Evolutionary conservation across 2,888 invertebrate species (phyloP).

Genomic region (Hartigia nigra): DNA sequence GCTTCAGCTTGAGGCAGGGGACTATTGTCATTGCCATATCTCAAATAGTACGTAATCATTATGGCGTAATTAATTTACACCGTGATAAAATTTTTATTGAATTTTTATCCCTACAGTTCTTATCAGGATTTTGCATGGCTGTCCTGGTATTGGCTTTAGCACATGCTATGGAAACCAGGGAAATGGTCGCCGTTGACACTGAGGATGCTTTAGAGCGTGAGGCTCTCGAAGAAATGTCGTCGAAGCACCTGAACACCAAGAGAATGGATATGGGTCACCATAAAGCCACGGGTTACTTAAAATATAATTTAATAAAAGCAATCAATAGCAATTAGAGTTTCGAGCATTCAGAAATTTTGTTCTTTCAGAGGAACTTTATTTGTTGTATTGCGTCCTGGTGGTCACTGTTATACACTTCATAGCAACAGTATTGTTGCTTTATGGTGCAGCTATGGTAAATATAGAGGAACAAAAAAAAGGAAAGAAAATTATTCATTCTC

Average conservation of each 20-base stretch:
- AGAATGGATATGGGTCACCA: constrained; percentile 65
- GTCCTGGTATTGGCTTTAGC: constrained; percentile 61
- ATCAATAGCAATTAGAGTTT: background rate
- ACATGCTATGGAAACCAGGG: constrained; percentile 64
- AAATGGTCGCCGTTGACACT: constrained; percentile 64
- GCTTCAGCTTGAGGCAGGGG: constrained; percentile 64
- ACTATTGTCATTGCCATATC: constrained; percentile 65
- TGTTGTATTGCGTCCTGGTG: constrained; percentile 62
- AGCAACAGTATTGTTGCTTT: constrained; percentile 62
- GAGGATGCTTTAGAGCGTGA: constrained; percentile 64
- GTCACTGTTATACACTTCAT: constrained; percentile 63
- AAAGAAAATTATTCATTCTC: constrained; percentile 2
- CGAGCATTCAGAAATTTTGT: background rate
- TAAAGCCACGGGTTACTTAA: constrained; percentile 60
- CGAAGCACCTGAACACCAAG: constrained; percentile 62
- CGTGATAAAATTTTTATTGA: background rate
- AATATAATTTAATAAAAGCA: background rate
- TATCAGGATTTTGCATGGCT: constrained; percentile 60
- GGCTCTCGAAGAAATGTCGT: constrained; percentile 59
- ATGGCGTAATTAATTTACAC: background rate
- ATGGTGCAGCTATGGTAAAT: constrained; percentile 64
- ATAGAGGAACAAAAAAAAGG: background rate
- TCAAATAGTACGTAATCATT: constrained; percentile 56
- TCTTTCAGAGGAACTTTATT: constrained; percentile 60
- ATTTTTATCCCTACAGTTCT: constrained; percentile 44